Conservation (phyloP, 2,113 vertebrate genomes). For the Enhydra lutris region DNA sequence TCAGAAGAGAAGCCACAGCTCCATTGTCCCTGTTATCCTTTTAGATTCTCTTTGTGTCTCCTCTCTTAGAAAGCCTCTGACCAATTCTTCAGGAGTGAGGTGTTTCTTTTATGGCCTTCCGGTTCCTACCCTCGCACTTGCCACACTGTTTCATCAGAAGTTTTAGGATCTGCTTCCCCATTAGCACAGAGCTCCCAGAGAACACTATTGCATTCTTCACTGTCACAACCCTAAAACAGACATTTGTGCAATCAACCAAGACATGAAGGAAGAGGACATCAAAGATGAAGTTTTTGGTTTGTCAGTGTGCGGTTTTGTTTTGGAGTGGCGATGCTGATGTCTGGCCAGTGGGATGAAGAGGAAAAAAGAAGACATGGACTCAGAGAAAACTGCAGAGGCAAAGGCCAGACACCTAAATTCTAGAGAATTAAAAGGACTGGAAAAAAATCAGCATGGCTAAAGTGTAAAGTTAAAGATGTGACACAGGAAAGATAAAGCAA, state of each 20-base stretch:
- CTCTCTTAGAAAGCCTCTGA: neutral
- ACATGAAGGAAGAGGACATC: neutral
- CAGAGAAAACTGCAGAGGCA: neutral
- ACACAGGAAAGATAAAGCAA: neutral
- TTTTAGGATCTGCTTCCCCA: neutral
- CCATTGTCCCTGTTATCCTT: neutral
- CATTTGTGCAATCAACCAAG: neutral
- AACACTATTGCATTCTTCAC: neutral
- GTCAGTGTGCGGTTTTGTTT: neutral
- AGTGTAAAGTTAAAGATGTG: rapidly evolving
- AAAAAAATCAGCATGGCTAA: neutral
- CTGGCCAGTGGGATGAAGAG: neutral
- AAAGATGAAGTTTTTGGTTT: neutral
- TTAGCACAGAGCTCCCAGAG: neutral
- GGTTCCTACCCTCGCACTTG: too few relatives aligned
- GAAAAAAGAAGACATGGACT: neutral
- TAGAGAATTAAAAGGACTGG: neutral
- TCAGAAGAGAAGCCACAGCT: neutral
- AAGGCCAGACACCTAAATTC: neutral
- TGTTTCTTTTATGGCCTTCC: neutral
- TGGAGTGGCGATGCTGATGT: neutral
- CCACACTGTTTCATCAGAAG: neutral
- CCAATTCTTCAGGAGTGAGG: neutral
- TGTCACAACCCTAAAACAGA: neutral
- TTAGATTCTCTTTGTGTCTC: too few relatives aligned